Evolutionary conservation across 2,113 vertebrate species (phyloP), one percentile per base, ranked within the genome.

Genomic region (Cololabis saira): DNA sequence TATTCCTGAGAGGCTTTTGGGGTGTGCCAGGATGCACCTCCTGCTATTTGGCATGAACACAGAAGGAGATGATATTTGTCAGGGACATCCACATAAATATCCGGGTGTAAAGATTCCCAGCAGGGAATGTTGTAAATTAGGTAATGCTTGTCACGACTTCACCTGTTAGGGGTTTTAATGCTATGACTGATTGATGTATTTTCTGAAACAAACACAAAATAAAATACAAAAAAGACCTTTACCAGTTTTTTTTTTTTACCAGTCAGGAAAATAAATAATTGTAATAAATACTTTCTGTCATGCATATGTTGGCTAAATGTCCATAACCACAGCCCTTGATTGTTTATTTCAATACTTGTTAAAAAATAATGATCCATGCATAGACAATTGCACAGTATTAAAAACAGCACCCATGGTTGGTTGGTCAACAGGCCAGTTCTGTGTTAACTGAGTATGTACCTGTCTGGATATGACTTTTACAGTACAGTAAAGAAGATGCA

Each of bases 271-370:
- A 90, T 90, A 90, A 90, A 91, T 90, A 81, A 83, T 41, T 67
- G 67, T 76, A 90, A 90, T 91, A 89, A 90, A 91, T 90, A 91
- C 57, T 65, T 55, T 42, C 2, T 67, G 61, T 72, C 40, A 61
- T 83, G 61, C 61, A 55, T 47, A 6, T 64, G 54, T 41, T 64
- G 58, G 65, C 12, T 60, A 15, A 57, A 50, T 40, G 65, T 81
- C 59, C 47, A 33, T 33, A 52, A 61, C 43, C 50, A 68, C 56
- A 62, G 53, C 0, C 56, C 8, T 44, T 50, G 19, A 58, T 76
- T 52, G 22, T 42, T 66, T 71, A 53, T 52, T 80, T 37, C 63
- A 77, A 63, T 62, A 73, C 62, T 54, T 48, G 44, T 63, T 51
- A 24, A 45, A 45, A 58, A 37, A 52, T 15, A 42, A 56, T 42